These are phyloP conservation scores for Xanthostigma xanthostigma DNA, from an alignment of 2,888 invertebrate species.

Conservation along the genomic window DNA sequence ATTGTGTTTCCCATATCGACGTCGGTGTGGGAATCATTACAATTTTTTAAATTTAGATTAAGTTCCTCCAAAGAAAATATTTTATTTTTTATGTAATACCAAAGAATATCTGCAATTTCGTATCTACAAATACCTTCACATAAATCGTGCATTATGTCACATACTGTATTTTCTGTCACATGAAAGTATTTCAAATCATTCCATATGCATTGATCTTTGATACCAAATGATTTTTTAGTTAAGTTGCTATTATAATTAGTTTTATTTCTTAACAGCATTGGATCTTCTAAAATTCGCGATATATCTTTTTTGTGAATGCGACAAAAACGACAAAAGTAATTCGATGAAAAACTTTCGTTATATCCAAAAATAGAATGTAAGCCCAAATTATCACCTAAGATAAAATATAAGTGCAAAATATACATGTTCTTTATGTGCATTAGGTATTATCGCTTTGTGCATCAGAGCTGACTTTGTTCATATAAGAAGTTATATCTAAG, in stretches of 20 bases:
- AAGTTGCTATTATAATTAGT: background rate
- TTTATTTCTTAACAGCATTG: background rate
- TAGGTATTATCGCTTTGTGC: too few species aligned
- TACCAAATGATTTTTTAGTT: conserved; percentile 5
- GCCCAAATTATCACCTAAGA: conserved; percentile 19
- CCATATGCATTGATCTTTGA: conserved; percentile 16
- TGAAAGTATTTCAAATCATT: conserved; percentile 16
- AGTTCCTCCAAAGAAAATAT: too few species aligned
- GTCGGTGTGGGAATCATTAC: too few species aligned
- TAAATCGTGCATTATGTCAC: conserved; percentile 20
- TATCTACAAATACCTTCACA: conserved; percentile 16
- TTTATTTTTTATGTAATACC: too few species aligned
- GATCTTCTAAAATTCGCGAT: background rate
- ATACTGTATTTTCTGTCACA: conserved; percentile 14
- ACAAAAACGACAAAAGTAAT: conserved; percentile 19
- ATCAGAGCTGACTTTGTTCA: too few species aligned
- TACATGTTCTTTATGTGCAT: too few species aligned
- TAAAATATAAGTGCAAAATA: too few species aligned
- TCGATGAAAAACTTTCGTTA: conserved; percentile 16
- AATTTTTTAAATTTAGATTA: too few species aligned
- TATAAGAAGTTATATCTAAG: too few species aligned
- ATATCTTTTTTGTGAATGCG: conserved; percentile 8
- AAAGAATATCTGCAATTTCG: conserved; percentile 12
- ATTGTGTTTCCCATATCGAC: too few species aligned
- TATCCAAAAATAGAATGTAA: conserved; percentile 16